Base-by-base conservation (phyloP, 2,797 vertebrate genomes). In the Scarus forsteni region DNA sequence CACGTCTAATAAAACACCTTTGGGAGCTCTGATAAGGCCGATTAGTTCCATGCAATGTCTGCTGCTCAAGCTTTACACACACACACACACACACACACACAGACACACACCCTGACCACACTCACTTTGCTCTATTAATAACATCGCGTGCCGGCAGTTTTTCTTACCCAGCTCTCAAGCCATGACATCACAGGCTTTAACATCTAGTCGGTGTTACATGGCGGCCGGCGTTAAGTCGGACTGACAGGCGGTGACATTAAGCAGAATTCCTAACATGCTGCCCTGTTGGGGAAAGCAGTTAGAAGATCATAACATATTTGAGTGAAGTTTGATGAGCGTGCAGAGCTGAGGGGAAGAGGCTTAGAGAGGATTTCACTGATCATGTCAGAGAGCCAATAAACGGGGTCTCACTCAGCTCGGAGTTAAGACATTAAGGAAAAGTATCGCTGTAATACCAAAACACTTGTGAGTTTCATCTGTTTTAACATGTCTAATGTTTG, bases 101-200 rank as follows among this genome's bases (percentile, higher is more conserved):
- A 60, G 38, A 43, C 12, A 3, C 1, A 35, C 56, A 60, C 16
- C 1, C 10, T 18, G 14, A 34, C 50, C 48, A 35, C 6, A 53
- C 14, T 14, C 16, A 38, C 34, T 18, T 38, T 0, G 0, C 39
- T 71, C 53, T 65, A 70, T 75, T 86, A 76, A 85, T 72, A 85
- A 51, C 80, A 88, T 86, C 2, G 83, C 79, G 68, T 87, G 80
- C 73, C n/a, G 44, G 3, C 80, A 13, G 62, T 59, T 69, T 79
- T 46, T 60, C 54, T 48, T 44, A 45, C 49, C n/a, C 14, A 6
- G 11, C 70, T 72, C 54, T 82, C 66, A 65, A 50, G 38, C 68
- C 60, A 77, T 86, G 87, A 90, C 87, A 85, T 88, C 85, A 85
- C 80, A 36, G 66, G 61, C 50, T 74, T 83, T 36, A 78, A 67